phyloP scores from a whole-genome alignment of 2,113 vertebrate genomes.

The Nerophis ophidion region DNA sequence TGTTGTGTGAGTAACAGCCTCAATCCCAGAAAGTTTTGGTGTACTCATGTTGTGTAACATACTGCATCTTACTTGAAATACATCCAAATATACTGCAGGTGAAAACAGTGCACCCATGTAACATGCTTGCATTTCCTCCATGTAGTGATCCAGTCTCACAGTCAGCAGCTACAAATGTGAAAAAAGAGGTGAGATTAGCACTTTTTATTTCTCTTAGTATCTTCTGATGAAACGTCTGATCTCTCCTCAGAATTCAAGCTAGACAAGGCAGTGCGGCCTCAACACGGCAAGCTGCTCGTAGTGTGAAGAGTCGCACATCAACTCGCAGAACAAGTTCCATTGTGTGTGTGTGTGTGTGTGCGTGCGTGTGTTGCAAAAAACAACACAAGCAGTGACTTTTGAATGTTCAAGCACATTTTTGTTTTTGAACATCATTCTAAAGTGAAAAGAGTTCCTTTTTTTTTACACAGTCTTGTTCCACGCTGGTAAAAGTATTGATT shows the following conservation, averaged over 20 bases:
- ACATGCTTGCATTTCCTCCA: not conserved
- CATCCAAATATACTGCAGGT: too few species aligned
- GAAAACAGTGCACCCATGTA: too few species aligned
- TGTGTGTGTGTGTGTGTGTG: not conserved
- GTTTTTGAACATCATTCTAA: not conserved
- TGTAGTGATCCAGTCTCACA: constrained; percentile 31
- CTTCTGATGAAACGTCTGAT: not conserved
- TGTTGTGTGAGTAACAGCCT: too few species aligned
- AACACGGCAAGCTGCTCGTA: not conserved
- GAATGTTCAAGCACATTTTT: not conserved
- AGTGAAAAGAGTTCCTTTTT: not conserved
- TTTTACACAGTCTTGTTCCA: not conserved
- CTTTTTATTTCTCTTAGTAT: too few species aligned
- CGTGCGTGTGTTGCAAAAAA: not conserved
- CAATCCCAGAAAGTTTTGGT: too few species aligned
- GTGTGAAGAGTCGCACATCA: not conserved
- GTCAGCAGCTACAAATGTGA: constrained; percentile 18
- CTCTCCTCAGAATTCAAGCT: constrained; percentile 40
- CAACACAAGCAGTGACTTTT: not conserved
- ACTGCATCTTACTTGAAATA: too few species aligned
- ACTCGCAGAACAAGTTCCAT: not conserved
- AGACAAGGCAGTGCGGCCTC: not conserved
- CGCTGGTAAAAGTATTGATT: not conserved
- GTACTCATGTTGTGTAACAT: too few species aligned
- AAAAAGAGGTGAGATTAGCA: constrained; percentile 49